phyloP scores from a whole-genome alignment of 2,888 invertebrate species.

The Leistus spinibarbis region DNA sequence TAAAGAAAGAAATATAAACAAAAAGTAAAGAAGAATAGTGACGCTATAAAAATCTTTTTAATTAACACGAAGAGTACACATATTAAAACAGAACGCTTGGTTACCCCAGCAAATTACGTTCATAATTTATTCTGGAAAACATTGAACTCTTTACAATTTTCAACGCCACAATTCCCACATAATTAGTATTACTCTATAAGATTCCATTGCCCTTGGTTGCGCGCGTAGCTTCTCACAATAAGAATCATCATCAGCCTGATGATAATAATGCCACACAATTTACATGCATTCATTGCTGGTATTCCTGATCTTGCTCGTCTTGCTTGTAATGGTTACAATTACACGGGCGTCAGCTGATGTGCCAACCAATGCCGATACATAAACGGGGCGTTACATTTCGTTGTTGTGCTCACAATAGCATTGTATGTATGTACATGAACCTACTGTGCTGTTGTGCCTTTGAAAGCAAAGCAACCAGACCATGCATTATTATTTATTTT shows the following conservation, averaged over 20 bases:
- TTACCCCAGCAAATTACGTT: conserved; percentile 19
- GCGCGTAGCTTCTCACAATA: background rate
- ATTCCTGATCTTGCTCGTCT: background rate
- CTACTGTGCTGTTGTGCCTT: background rate
- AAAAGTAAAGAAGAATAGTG: conserved; percentile 8
- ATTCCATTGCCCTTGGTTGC: background rate
- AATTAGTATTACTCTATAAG: background rate
- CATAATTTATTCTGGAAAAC: conserved; percentile 34
- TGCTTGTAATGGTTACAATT: background rate
- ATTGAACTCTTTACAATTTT: conserved; percentile 36
- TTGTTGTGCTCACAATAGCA: background rate
- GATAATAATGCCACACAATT: background rate
- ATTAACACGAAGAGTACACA: conserved; percentile 27
- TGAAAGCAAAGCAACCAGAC: background rate
- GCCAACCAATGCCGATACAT: background rate
- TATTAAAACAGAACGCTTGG: conserved; percentile 30
- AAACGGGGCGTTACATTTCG: background rate
- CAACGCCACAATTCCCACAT: conserved; percentile 32
- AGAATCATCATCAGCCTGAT: background rate
- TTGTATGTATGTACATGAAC: background rate
- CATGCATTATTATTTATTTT: too few relatives aligned
- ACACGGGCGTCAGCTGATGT: background rate
- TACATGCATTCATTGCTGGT: background rate
- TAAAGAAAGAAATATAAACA: conserved; percentile 3
- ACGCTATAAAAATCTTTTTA: conserved; percentile 31